Percentiles rank a stretch among this genome's conserved stretches.
These are phyloP conservation scores for Microctonus hyperodae DNA, from an alignment of 2,888 invertebrate species.

Conservation along the genomic window DNA sequence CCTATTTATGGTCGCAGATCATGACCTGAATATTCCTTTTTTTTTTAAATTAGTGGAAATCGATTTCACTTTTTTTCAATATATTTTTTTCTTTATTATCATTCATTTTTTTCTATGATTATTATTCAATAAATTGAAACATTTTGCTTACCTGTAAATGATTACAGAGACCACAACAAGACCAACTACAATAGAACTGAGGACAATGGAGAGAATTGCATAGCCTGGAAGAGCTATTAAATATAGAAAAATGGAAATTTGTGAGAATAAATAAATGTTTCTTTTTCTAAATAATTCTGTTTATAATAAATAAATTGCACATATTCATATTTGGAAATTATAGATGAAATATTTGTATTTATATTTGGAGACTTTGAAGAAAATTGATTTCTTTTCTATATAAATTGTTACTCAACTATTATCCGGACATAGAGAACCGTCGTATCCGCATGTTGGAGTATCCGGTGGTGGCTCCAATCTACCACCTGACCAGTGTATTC, in stretches of 20 bases:
- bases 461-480: constrained; percentile 81
- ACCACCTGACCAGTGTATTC: constrained; percentile 89
- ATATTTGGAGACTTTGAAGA: too few species aligned
- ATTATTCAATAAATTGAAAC: neutral
- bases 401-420: constrained; percentile 68
- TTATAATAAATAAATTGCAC: too few species aligned
- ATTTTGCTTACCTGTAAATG: constrained; percentile 75
- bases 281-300: too few species aligned
- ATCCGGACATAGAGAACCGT: constrained; percentile 87
- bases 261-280: too few species aligned
- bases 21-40: neutral
- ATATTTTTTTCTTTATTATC: neutral
- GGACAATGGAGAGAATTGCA: constrained; percentile 83
- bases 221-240: constrained; percentile 80
- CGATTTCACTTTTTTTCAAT: neutral
- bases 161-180: constrained; percentile 76
- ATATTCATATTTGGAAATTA: too few species aligned
- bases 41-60: neutral
- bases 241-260: constrained; percentile 9
- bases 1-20: too few species aligned
- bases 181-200: constrained; percentile 78
- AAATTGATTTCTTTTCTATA: too few species aligned
- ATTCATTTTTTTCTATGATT: neutral
- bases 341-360: too few species aligned
- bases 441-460: constrained; percentile 92